phyloP scores from a whole-genome alignment of 2,113 vertebrate genomes.

The Mandrillus leucophaeus region DNA sequence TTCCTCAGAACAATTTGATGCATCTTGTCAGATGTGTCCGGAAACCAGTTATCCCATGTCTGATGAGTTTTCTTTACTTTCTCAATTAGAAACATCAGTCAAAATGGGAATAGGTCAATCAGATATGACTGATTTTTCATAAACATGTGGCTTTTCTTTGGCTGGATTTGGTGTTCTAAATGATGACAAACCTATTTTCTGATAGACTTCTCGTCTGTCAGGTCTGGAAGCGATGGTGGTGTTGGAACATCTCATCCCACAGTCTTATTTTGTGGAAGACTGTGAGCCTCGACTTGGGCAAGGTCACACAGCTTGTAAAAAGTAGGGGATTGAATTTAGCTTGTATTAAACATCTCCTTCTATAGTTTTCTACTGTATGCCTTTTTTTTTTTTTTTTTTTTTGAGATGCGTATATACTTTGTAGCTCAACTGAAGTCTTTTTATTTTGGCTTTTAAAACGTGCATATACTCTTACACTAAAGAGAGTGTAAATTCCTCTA shows the following conservation, averaged over 20 bases:
- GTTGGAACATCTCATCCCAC: constrained; percentile 35
- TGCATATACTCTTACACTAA: not conserved
- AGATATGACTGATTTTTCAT: constrained; percentile 7
- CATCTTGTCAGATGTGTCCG: not conserved
- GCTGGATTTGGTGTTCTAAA: not conserved
- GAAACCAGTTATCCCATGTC: not conserved
- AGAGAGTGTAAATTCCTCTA: not conserved
- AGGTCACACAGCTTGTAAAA: not conserved
- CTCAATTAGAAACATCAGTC: not conserved
- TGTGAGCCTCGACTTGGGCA: constrained; percentile 25
- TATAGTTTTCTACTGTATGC: not conserved
- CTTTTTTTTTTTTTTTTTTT: not conserved
- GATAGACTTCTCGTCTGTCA: not conserved
- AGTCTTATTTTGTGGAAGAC: constrained; percentile 36
- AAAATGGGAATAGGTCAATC: not conserved
- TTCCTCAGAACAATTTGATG: not conserved
- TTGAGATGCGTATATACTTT: not conserved
- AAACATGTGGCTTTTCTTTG: not conserved
- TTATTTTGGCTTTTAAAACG: constrained; percentile 6
- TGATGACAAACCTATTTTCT: not conserved
- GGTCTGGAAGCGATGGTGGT: not conserved
- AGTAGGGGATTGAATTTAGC: not conserved
- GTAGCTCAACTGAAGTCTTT: not conserved
- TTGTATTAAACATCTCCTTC: not conserved
- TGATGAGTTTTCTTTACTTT: not conserved